Evolutionary conservation across 2,888 invertebrate genomes (phyloP), one percentile per base, ranked within the genome.

Genomic region (Calameuta idolon): DNA sequence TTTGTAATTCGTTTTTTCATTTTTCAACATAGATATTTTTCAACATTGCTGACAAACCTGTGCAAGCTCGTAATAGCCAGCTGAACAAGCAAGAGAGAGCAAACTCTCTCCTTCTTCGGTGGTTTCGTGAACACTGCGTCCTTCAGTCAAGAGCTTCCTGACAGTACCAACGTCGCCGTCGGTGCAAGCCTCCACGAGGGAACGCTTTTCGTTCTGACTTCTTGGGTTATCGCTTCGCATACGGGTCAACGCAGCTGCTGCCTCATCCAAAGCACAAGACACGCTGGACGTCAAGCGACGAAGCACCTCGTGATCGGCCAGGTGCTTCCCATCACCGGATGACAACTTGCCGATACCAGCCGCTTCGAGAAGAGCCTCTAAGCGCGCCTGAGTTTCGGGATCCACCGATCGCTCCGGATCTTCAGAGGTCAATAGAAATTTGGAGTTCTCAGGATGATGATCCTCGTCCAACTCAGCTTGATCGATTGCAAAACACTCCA

Each of bases 91-190:
- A 88, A 99, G 95, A 77, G 98, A 98, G 82, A 99, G 94, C 82
- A 99, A 93, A 89, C 98, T 98, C 92, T 99, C 99, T 84, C 98
- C 99, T 92, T 99, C 98, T 92, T 99, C 98, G 80, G 98, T 98
- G 83, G 98, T 98, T 93, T 98, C 98, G 94, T 98, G 97, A 81
- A 98, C 97, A 89, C 97, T 97, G 79, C 97, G 95, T 76, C 98
- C 98, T 92, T 98, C 98, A 75, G 97, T 97, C 81, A 98, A 94
- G 82, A 98, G 94, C 92, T 97, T 97, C 87, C 96, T 95, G 78
- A 98, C 98, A 33, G 98, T 97, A 85, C 96, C 96, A 79, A 98
- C 97, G 94, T 98, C 98, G 84, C 98, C 98, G 93, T 98, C 98
- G 82, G 96, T 97, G 90, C 98, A 98, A 81, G 98, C 98, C 92